Evolutionary conservation across 2,888 invertebrate species (phyloP).

Genomic region (Prenolepis imparis): DNA sequence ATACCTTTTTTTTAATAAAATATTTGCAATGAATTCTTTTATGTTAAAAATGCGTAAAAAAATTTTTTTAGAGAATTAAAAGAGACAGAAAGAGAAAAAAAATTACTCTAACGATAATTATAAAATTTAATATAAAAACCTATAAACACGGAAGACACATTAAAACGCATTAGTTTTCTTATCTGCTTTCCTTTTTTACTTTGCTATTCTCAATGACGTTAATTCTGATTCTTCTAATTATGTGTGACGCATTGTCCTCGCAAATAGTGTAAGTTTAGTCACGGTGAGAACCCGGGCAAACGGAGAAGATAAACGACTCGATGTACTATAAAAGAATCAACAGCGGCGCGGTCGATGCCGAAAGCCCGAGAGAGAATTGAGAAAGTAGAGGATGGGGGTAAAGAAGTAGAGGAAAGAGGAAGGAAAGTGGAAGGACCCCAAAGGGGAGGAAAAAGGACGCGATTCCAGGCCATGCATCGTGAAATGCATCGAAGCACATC

Average conservation of each 20-base stretch:
- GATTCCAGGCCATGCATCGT: constrained; percentile 66
- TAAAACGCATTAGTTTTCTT: constrained; percentile 54
- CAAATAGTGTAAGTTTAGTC: constrained; percentile 35
- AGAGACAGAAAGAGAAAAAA: background rate
- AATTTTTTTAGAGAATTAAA: background rate
- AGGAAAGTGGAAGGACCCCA: constrained; percentile 39
- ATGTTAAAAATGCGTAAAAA: background rate
- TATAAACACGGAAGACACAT: background rate
- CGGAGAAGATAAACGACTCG: constrained; percentile 52
- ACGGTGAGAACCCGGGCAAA: constrained; percentile 51
- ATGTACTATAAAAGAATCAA: constrained; percentile 55
- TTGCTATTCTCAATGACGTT: constrained; percentile 57
- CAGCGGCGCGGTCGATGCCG: constrained; percentile 49
- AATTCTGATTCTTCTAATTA: constrained; percentile 63
- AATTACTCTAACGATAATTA: constrained; percentile 3
- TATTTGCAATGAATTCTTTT: constrained; percentile 15
- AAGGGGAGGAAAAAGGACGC: constrained; percentile 26
- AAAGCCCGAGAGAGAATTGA: constrained; percentile 49
- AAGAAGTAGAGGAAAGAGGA: constrained; percentile 34
- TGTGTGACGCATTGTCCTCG: constrained; percentile 58
- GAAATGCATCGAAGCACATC: constrained; percentile 69
- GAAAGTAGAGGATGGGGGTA: background rate
- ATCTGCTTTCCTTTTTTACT: constrained; percentile 29
- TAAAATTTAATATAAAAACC: background rate
- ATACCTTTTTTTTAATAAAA: constrained; percentile 43